Evolutionary conservation across 2,888 invertebrate species (phyloP), one percentile per base, ranked within the genome.

Genomic region (Tetanocera ferruginea): DNA sequence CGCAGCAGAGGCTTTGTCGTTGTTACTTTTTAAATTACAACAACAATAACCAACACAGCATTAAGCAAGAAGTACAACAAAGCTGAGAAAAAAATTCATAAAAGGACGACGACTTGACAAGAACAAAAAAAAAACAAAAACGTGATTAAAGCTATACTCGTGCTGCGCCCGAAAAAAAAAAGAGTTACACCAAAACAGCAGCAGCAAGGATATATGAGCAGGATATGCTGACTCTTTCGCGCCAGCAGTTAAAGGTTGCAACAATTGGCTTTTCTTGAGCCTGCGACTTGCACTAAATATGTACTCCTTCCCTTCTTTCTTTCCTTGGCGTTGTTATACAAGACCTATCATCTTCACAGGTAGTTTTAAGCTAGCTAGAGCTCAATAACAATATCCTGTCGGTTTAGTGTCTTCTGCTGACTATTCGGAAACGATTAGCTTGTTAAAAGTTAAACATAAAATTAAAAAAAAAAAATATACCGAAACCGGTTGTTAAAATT

Each of bases 1-100:
- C 72, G 49, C 72, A 34, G 9, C 57, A 43, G 31, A 55, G n/a
- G 52, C 19, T 71, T 71, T 57, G n/a, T 52, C n/a, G 43, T 60
- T 25, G 28, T 28, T 60, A 25, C 28, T 34, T 19, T 55, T n/a
- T 23, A 34, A 25, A 57, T 11, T n/a, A 57, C 6, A 55, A 55
- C 37, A 37, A 55, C 37, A 19, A 55, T 23, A 49, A 52, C 31
- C n/a, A 71, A 55, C 17, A 31, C n/a, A n/a, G 25, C 28, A 11
- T 14, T 17, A n/a, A 43, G 17, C 14, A 6, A 62, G 28, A 62
- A 62, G 28, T 43, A 62, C 23, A 60, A 5, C 11, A 60, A 14
- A 25, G 25, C 23, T 5, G 25, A 25, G 9, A 17, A 17, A 31
- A 62, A 17, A 17, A 62, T 14, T 14, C 25, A 31, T 31, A 62